Evolutionary conservation across 2,888 invertebrate genomes (phyloP).

Genomic region (Trisateles emortualis): DNA sequence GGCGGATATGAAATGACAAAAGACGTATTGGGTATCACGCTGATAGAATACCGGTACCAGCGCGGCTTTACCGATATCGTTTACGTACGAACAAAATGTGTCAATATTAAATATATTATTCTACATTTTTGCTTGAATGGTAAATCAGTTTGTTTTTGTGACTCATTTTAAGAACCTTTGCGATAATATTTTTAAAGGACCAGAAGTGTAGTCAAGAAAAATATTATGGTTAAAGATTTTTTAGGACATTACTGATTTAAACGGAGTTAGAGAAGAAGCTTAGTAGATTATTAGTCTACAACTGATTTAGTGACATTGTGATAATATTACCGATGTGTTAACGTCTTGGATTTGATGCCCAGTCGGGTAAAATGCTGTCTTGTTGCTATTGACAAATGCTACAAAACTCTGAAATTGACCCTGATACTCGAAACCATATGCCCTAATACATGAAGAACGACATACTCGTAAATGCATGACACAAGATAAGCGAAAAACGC

Average conservation of each 20-base stretch:
- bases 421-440: too few species aligned
- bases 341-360: too few species aligned
- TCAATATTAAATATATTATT: conserved; percentile 45
- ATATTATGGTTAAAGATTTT: not conserved
- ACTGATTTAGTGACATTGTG: too few species aligned
- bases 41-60: conserved; percentile 49
- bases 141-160: conserved; percentile 41
- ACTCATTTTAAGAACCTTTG: not conserved
- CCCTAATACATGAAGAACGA: too few species aligned
- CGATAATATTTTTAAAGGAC: conserved; percentile 4
- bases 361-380: too few species aligned
- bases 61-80: conserved; percentile 35
- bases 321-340: too few species aligned
- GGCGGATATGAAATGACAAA: conserved; percentile 72
- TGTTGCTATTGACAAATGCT: too few species aligned
- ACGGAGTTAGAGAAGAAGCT: too few species aligned
- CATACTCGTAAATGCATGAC: too few species aligned
- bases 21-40: conserved; percentile 64
- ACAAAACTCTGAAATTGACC: too few species aligned
- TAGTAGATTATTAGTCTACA: too few species aligned
- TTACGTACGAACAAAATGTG: conserved; percentile 29
- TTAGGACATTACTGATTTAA: conserved; percentile 9
- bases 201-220: not conserved
- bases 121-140: conserved; percentile 38
- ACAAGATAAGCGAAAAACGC: too few species aligned